These are phyloP conservation scores for Asbolus verrucosus DNA, from an alignment of 1,140 invertebrate genomes.

Conservation along the genomic window DNA sequence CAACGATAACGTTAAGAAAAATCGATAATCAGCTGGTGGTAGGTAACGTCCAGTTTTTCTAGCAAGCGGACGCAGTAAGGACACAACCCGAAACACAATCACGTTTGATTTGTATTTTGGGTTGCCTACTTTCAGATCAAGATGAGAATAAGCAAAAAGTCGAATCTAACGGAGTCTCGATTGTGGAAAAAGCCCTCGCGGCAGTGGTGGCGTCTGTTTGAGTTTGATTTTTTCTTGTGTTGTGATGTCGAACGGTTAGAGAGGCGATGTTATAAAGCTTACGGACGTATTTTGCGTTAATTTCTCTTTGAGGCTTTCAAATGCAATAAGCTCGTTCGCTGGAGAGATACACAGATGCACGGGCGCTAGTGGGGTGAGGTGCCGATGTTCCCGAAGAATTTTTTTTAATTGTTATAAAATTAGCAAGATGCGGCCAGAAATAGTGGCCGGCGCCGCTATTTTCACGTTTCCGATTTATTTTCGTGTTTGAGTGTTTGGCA, in stretches of 20 bases:
- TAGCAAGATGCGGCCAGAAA: slow-evolving; percentile 9
- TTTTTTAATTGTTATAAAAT: slow-evolving; percentile 27
- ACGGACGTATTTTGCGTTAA: background rate
- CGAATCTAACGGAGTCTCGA: too few relatives aligned
- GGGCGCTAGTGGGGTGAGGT: background rate
- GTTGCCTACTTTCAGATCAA: too few relatives aligned
- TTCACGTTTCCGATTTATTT: slow-evolving; percentile 25
- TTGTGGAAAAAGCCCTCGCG: background rate
- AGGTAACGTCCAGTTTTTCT: too few relatives aligned
- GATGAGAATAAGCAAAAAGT: too few relatives aligned
- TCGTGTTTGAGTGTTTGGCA: slow-evolving; percentile 4
- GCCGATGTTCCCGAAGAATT: background rate
- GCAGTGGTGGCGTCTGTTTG: background rate
- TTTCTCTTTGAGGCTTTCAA: too few relatives aligned
- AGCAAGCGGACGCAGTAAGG: too few relatives aligned
- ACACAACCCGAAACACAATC: too few relatives aligned
- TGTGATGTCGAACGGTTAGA: background rate
- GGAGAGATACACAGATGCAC: too few relatives aligned
- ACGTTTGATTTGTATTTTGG: too few relatives aligned
- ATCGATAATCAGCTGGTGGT: too few relatives aligned
- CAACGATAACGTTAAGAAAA: too few relatives aligned
- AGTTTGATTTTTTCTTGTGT: slow-evolving; percentile 11
- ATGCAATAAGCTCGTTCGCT: too few relatives aligned
- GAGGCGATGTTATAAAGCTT: slow-evolving; percentile 5
- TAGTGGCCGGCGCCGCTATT: slow-evolving; percentile 12